These are phyloP conservation scores for Acanthurus lineatus DNA, from an alignment of 2,797 vertebrate species.

Conservation along the genomic window DNA sequence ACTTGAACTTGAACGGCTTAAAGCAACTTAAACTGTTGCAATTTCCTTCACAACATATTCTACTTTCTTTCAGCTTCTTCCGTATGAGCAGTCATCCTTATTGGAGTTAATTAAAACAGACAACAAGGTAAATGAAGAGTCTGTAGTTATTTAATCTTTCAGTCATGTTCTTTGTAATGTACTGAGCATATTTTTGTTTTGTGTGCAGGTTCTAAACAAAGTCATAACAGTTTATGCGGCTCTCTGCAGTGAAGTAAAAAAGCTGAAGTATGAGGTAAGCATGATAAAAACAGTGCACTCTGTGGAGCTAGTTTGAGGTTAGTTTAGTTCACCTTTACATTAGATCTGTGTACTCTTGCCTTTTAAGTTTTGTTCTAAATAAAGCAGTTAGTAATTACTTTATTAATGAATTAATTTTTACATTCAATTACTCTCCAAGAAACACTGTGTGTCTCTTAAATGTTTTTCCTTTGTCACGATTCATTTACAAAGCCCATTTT, in stretches of 20 bases:
- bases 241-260: slow-evolving; percentile 98
- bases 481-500: too few relatives aligned
- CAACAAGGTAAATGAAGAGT: slow-evolving; percentile 90
- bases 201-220: slow-evolving; percentile 95
- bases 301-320: neutral
- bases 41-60: slow-evolving; percentile 26
- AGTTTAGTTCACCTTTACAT: too few relatives aligned
- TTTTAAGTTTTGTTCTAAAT: too few relatives aligned
- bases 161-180: too few relatives aligned
- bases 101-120: slow-evolving; percentile 98
- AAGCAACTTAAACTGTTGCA: neutral
- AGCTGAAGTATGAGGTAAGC: slow-evolving; percentile 96
- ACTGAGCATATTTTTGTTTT: slow-evolving; percentile 1
- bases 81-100: slow-evolving; percentile 95
- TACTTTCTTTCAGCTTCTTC: slow-evolving; percentile 88
- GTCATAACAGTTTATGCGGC: slow-evolving; percentile 98
- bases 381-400: too few relatives aligned
- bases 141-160: neutral
- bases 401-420: too few relatives aligned
- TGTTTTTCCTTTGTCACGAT: too few relatives aligned
- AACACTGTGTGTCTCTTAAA: too few relatives aligned
- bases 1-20: too few relatives aligned
- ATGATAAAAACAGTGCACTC: neutral
- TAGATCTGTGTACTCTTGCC: too few relatives aligned
- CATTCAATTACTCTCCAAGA: too few relatives aligned